phyloP scores from a whole-genome alignment of 2,888 invertebrate genomes.

The Nomada fucata region DNA sequence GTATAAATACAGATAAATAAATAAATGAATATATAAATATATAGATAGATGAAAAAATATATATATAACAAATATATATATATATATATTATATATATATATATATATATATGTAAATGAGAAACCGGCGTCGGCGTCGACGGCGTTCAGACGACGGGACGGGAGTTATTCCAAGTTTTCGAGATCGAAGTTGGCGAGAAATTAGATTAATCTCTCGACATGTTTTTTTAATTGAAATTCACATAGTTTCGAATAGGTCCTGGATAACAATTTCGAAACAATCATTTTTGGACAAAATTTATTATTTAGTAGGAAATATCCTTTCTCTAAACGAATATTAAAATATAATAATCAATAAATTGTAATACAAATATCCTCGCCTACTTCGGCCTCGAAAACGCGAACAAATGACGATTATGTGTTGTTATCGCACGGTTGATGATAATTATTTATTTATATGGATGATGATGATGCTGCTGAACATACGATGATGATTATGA shows the following conservation, averaged over 20 bases:
- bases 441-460: slow-evolving; percentile 82
- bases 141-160: slow-evolving; percentile 47
- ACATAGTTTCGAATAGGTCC: background rate
- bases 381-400: slow-evolving; percentile 57
- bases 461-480: slow-evolving; percentile 66
- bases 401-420: slow-evolving; percentile 75
- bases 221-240: too few species aligned
- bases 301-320: background rate
- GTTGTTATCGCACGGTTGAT: slow-evolving; percentile 79
- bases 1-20: slow-evolving; percentile 62
- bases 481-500: slow-evolving; percentile 58
- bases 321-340: background rate
- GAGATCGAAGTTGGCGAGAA: slow-evolving; percentile 51
- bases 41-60: slow-evolving; percentile 57
- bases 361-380: slow-evolving; percentile 30
- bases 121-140: slow-evolving; percentile 54
- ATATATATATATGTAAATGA: slow-evolving; percentile 64
- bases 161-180: slow-evolving; percentile 53
- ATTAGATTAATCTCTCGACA: background rate
- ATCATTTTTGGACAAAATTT: too few species aligned
- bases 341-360: background rate
- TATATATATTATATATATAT: slow-evolving; percentile 35
- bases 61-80: slow-evolving; percentile 47
- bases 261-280: background rate
- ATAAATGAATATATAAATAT: slow-evolving; percentile 66